Evolutionary conservation across 2,113 vertebrate species (phyloP), one percentile per base, ranked within the genome.

Genomic region (Catharus bicknelli): DNA sequence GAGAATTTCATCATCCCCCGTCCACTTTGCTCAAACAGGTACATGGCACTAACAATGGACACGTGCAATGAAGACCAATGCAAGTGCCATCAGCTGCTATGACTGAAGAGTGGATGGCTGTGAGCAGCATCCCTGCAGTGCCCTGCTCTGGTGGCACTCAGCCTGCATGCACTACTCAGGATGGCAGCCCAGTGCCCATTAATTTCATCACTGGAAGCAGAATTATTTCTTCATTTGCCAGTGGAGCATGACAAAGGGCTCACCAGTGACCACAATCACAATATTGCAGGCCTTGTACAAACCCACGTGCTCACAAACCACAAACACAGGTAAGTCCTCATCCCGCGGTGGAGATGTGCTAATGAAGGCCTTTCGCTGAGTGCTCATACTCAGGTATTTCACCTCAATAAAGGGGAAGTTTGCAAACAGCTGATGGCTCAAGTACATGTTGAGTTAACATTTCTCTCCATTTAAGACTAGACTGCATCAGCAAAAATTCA

Each of bases 401-500:
- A 72, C 63, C 19, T 59, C 85, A 77, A 9, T 19, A 67, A n/a
- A 94, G 45, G 23, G 63, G 76, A 93, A 92, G 50, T 83, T 92
- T 92, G 70, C 83, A 70, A 90, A 95, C 69, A 96, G 94, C 74
- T 95, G 84, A 88, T 87, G 48, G 91, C 79, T 96, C 76, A 96
- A 96, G 66, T 69, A 79, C 76, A 87, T 30, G 73, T 95, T 93
- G 86, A 94, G 96, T 95, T 97, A 97, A 97, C 85, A 90, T 89
- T 88, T 94, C 73, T 73, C 83, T 93, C 87, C 87, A 78, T 95
- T 96, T 91, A 95, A 95, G 70, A 77, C 86, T 84, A 43, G 68
- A 94, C 91, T 50, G 54, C 47, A 85, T 97, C 96, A 97, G 96
- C 97, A 97, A 96, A 97, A 97, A 93, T 61, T 90, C 87, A 97